These are phyloP conservation scores for Perca schrenkii DNA, from an alignment of 2,113 vertebrate species.

Conservation along the genomic window DNA sequence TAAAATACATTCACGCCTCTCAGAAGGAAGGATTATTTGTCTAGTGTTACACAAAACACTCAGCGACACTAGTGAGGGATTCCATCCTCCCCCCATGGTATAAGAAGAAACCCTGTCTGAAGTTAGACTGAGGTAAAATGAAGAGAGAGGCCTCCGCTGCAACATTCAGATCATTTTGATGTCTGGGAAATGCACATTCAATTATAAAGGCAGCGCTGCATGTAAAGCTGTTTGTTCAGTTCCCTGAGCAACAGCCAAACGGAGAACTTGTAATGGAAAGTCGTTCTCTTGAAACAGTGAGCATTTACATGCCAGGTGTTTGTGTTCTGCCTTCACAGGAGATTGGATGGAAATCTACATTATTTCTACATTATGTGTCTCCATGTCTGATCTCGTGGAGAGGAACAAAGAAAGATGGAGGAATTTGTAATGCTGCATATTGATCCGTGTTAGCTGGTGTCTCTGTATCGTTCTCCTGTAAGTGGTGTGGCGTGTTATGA, in stretches of 20 bases:
- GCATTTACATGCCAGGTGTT: slow-evolving; percentile 79
- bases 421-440: slow-evolving; percentile 72
- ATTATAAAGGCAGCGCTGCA: slow-evolving; percentile 80
- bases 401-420: slow-evolving; percentile 71
- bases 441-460: slow-evolving; percentile 60
- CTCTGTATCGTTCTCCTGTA: slow-evolving; percentile 63
- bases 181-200: slow-evolving; percentile 79
- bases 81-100: slow-evolving; percentile 54
- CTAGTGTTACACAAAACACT: slow-evolving; percentile 78
- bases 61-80: slow-evolving; percentile 71
- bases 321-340: slow-evolving; percentile 62
- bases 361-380: slow-evolving; percentile 72
- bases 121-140: slow-evolving; percentile 71
- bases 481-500: slow-evolving; percentile 69
- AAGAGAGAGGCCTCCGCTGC: slow-evolving; percentile 64
- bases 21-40: slow-evolving; percentile 76
- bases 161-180: slow-evolving; percentile 74
- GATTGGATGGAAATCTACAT: slow-evolving; percentile 73
- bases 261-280: slow-evolving; percentile 83
- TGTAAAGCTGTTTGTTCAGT: slow-evolving; percentile 77
- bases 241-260: slow-evolving; percentile 75
- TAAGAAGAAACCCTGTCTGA: slow-evolving; percentile 65
- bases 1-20: slow-evolving; percentile 85
- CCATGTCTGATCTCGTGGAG: slow-evolving; percentile 43
- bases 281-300: slow-evolving; percentile 80